Base-by-base conservation (phyloP, 2,797 vertebrate species). In the Acanthurus lineatus region DNA sequence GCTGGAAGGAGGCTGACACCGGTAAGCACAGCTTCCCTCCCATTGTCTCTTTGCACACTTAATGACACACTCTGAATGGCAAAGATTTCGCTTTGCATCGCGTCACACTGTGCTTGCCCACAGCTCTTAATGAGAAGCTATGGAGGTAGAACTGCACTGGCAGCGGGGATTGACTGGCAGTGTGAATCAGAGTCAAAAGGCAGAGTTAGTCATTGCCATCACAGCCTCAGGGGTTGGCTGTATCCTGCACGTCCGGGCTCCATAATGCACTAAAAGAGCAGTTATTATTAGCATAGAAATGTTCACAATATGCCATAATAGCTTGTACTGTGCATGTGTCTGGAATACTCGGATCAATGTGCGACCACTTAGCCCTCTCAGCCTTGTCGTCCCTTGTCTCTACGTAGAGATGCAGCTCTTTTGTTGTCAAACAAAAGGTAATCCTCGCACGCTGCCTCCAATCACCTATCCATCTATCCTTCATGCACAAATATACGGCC, bases 151-250 rank as follows among this genome's bases (percentile, higher is more conserved):
- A 44, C 59, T 63, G 77, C 74, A 40, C 52, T 73, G 83, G 66
- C 79, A 71, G 42, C 67, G 77, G 61, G 75, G 65, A 61, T 44
- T 62, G 86, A 88, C 80, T 89, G 86, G 89, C 88, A 91, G 78
- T 76, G 85, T 81, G 89, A 89, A 87, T 94, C 84, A 84, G 66
- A 89, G 81, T 91, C 86, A 91, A 91, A 91, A 70, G 72, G 62
- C 88, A 74, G 78, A 8, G 76, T 86, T 77, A 89, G 84, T 89
- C 89, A 68, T 65, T 79, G 82, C 76, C 80, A 80, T 85, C 73
- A 32, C 19, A 69, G 91, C 88, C 84, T 74, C 47, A 0, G 87
- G 86, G 79, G 61, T 44, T 47, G 58, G 79, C 81, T 59, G 71
- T 47, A 77, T 78, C 65, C 73, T 40, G 38, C 76, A 78, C 69